A percentile compares a stretch with the other conserved stretches of the same genome.
Conservation (phyloP, 2,888 invertebrate genomes). For the Tortricodes alternella region DNA sequence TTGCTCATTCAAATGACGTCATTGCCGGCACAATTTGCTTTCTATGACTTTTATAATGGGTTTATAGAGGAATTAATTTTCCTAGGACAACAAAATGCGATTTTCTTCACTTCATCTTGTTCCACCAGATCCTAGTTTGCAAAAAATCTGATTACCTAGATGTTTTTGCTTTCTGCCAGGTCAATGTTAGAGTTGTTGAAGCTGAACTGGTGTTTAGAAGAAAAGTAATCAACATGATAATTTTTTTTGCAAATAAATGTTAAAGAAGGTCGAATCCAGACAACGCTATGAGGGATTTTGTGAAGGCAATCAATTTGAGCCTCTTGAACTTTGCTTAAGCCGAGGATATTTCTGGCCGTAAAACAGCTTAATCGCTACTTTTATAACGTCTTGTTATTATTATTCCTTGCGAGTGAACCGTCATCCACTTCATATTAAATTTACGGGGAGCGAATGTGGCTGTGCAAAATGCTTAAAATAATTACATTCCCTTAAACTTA, state of each 20-base stretch:
- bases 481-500: too few species aligned
- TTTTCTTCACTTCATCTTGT: too few species aligned
- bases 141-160: slow-evolving; percentile 3
- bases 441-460: too few species aligned
- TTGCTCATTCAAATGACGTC: slow-evolving; percentile 7
- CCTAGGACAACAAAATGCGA: neutral
- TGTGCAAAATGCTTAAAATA: too few species aligned
- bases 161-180: slow-evolving; percentile 8
- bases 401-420: too few species aligned
- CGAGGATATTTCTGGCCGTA: slow-evolving; percentile 5
- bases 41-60: neutral
- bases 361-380: slow-evolving; percentile 9
- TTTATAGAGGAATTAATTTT: neutral
- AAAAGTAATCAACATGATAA: neutral
- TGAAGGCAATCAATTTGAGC: slow-evolving; percentile 2
- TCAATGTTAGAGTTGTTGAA: slow-evolving; percentile 23
- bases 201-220: neutral
- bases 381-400: too few species aligned
- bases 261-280: neutral
- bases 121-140: too few species aligned
- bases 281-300: neutral
- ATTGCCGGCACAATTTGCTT: neutral
- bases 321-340: slow-evolving; percentile 1
- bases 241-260: neutral
- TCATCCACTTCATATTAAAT: too few species aligned